These are phyloP conservation scores for Drosophila mettleri DNA, from an alignment of 2,888 invertebrate genomes.

Conservation along the genomic window DNA sequence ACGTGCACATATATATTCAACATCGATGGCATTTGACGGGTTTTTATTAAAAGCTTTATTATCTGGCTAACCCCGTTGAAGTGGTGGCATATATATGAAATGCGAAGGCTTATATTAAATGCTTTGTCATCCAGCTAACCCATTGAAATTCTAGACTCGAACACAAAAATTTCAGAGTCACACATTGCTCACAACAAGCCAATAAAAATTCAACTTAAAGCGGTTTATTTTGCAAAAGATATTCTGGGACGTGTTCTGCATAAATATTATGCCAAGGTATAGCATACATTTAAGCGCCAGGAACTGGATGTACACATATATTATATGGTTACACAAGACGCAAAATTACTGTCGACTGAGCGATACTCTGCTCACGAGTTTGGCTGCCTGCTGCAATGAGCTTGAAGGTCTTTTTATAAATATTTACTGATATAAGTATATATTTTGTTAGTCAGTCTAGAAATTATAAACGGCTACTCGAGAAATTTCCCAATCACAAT, in stretches of 20 bases:
- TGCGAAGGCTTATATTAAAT: conserved; percentile 37
- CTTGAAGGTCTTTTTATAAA: background rate
- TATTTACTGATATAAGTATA: background rate
- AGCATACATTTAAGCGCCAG: conserved; percentile 55
- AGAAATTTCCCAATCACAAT: background rate
- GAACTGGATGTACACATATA: conserved; percentile 1
- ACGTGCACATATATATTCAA: conserved; percentile 3
- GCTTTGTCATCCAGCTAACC: conserved; percentile 39
- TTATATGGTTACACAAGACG: background rate
- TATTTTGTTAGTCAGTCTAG: background rate
- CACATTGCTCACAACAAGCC: conserved; percentile 67
- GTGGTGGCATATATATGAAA: conserved; percentile 32
- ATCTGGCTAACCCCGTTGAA: conserved; percentile 45
- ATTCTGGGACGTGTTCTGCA: conserved; percentile 70
- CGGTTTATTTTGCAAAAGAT: conserved; percentile 67
- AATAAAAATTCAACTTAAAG: conserved; percentile 80
- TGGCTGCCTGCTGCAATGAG: background rate
- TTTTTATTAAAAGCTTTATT: conserved; percentile 47
- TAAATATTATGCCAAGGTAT: conserved; percentile 64
- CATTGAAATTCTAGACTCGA: conserved; percentile 65
- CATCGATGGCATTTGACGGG: conserved; percentile 32
- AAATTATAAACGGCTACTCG: background rate
- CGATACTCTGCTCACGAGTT: conserved; percentile 15
- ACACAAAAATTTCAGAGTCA: conserved; percentile 46
- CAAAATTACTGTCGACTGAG: background rate